phyloP scores from a whole-genome alignment of 2,113 vertebrate genomes.

The Chaetorhynchus papuensis region DNA sequence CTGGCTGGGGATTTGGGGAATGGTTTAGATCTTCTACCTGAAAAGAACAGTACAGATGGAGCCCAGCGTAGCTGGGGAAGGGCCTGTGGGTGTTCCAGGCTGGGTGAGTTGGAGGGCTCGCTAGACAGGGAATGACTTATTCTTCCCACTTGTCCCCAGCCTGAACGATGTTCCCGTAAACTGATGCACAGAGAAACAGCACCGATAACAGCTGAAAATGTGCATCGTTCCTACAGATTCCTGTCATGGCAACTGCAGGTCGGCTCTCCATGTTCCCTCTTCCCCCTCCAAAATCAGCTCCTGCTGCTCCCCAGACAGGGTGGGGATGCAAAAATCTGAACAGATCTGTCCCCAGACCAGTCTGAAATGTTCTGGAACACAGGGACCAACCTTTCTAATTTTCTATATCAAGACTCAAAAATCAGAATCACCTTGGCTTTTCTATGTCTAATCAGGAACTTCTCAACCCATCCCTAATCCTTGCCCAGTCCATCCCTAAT shows the following conservation, averaged over 20 bases:
- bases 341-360: not conserved
- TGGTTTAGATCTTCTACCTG: not conserved
- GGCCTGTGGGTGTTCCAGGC: not conserved
- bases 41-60: not conserved
- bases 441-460: not conserved
- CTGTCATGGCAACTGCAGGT: not conserved
- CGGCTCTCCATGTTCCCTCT: not conserved
- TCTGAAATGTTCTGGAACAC: not conserved
- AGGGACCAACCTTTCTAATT: not conserved
- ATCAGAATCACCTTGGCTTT: not conserved
- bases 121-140: constrained; percentile 10
- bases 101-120: not conserved
- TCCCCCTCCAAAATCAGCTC: not conserved
- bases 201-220: not conserved
- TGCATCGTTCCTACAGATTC: not conserved
- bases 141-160: not conserved
- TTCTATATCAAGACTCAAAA: not conserved
- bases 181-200: not conserved
- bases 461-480: not conserved
- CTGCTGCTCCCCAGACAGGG: not conserved
- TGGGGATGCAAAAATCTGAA: not conserved
- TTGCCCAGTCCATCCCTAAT: not conserved
- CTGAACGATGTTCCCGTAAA: not conserved
- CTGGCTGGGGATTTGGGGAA: not conserved
- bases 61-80: not conserved